Conservation (phyloP, 2,113 vertebrate genomes). For the Tonatia bakeri region DNA sequence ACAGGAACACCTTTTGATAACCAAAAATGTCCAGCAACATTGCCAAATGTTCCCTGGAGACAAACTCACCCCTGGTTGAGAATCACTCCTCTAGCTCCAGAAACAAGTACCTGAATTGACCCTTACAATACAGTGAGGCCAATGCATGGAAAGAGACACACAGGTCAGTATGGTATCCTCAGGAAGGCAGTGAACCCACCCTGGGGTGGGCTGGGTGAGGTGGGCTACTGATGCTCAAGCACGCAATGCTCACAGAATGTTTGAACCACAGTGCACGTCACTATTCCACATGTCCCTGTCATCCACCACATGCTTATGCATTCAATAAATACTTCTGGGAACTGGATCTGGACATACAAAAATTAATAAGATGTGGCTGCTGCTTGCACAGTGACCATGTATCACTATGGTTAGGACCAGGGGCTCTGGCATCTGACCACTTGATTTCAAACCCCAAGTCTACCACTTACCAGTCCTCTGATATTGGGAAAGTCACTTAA, state of each 20-base stretch:
- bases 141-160: neutral
- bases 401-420: neutral
- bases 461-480: neutral
- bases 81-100: neutral
- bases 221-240: neutral
- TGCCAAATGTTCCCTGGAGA: neutral
- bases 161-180: neutral
- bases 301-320: neutral
- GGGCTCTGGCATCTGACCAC: neutral
- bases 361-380: neutral
- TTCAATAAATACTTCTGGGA: conserved; percentile 1
- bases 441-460: neutral
- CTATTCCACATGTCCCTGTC: neutral
- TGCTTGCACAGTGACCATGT: neutral
- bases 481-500: neutral
- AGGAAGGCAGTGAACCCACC: neutral
- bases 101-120: neutral
- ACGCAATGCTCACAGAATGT: neutral
- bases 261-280: neutral
- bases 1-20: neutral
- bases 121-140: neutral
- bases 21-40: neutral
- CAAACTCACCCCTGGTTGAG: neutral
- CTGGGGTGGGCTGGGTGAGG: neutral
- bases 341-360: neutral